A percentile compares a stretch with the other conserved stretches of the same genome.
Evolutionary conservation across 2,797 vertebrate species (phyloP).

Genomic region (Acipenser ruthenus): DNA sequence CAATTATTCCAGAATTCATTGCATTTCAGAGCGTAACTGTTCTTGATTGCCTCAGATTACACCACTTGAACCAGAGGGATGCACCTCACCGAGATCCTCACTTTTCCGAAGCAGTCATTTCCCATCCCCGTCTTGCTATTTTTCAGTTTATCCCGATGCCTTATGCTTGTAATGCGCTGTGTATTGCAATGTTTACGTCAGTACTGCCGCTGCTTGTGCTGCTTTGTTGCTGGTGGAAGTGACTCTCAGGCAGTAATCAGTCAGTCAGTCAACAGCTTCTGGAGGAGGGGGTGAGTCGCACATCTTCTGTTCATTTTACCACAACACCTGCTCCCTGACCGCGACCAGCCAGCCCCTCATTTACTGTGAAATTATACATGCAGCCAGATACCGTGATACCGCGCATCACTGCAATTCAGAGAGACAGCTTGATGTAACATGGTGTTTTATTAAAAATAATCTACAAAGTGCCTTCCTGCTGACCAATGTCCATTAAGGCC

Average conservation of each 20-base stretch:
- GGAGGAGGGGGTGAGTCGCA: constrained; percentile 19
- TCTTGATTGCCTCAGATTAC: constrained; percentile 25
- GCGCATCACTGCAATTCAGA: not conserved
- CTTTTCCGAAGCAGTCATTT: constrained; percentile 21
- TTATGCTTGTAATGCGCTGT: constrained; percentile 24
- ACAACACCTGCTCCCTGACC: constrained; percentile 27
- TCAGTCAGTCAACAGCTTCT: constrained; percentile 39
- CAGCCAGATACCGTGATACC: not conserved
- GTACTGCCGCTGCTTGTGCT: constrained; percentile 31
- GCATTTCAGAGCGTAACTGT: constrained; percentile 31
- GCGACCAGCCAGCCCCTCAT: constrained; percentile 3
- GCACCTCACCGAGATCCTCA: constrained; percentile 25
- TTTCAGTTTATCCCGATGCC: constrained; percentile 22
- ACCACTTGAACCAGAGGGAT: constrained; percentile 23
- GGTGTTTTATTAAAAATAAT: too few relatives aligned
- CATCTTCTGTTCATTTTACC: constrained; percentile 21
- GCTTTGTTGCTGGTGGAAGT: constrained; percentile 52
- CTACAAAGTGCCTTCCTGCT: too few relatives aligned
- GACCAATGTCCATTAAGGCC: too few relatives aligned
- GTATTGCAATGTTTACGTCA: constrained; percentile 46
- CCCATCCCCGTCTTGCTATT: constrained; percentile 21
- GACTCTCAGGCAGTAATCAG: constrained; percentile 39
- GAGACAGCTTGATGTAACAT: too few relatives aligned
- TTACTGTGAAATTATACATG: constrained; percentile 9
- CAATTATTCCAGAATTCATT: constrained; percentile 37